Evolutionary conservation across 2,113 vertebrate genomes (phyloP).

Genomic region (Cochlearius cochlearius): DNA sequence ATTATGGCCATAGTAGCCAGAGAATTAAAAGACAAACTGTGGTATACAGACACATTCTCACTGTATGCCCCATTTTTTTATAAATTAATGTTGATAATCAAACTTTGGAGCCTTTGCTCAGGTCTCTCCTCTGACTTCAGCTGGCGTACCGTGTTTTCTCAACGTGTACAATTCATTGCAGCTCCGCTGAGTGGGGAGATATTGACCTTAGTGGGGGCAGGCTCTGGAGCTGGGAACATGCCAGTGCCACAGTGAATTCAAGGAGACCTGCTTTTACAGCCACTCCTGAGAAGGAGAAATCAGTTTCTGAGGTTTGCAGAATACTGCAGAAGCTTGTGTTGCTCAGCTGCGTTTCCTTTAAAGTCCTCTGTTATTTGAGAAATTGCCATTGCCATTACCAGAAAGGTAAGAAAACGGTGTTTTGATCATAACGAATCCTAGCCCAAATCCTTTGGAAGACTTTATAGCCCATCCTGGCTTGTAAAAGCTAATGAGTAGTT

Average conservation of each 20-base stretch:
- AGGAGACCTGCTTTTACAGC: background rate
- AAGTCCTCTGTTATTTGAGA: background rate
- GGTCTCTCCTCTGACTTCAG: background rate
- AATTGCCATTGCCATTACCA: background rate
- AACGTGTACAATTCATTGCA: background rate
- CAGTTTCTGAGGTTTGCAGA: background rate
- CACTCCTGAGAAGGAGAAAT: background rate
- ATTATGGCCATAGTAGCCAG: background rate
- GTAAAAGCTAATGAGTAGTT: background rate
- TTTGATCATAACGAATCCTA: background rate
- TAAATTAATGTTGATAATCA: background rate
- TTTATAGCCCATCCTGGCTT: background rate
- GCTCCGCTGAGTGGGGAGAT: background rate
- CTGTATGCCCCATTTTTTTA: background rate
- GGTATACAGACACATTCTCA: background rate
- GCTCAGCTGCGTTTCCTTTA: background rate
- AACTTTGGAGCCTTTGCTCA: background rate
- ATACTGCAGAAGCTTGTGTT: background rate
- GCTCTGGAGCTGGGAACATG: background rate
- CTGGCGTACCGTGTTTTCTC: rapidly evolving
- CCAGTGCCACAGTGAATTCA: background rate
- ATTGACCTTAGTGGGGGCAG: background rate
- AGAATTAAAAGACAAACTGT: background rate
- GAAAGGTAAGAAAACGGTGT: background rate
- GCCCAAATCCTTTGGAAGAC: background rate